phyloP scores from a whole-genome alignment of 2,113 vertebrate genomes.

The Zosterops borbonicus region DNA sequence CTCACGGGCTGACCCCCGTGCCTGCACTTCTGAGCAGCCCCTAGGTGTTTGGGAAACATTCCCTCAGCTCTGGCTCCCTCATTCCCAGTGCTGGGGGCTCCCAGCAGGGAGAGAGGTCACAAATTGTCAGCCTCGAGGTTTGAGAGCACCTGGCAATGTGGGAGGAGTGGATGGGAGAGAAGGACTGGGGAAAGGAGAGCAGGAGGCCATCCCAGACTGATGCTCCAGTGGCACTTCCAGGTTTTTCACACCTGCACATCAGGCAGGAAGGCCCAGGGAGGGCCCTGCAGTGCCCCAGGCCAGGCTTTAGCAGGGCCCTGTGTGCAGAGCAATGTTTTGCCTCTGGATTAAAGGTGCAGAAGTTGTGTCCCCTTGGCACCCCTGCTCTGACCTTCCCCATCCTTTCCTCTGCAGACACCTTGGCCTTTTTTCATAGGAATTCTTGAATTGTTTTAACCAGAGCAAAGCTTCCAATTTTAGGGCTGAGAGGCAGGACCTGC shows the following conservation, averaged over 20 bases:
- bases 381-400: background rate
- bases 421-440: background rate
- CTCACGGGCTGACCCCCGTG: background rate
- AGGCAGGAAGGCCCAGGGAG: background rate
- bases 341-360: background rate
- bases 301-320: background rate
- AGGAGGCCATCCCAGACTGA: background rate
- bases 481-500: background rate
- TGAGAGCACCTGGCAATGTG: background rate
- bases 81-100: background rate
- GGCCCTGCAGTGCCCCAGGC: background rate
- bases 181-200: background rate
- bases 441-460: background rate
- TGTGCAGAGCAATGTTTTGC: background rate
- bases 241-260: rapidly evolving
- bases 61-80: background rate
- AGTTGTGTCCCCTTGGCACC: rapidly evolving
- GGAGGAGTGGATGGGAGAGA: background rate
- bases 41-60: background rate
- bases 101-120: background rate
- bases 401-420: background rate
- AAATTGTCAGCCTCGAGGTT: background rate
- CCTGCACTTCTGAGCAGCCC: background rate
- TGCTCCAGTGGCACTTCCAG: background rate
- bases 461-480: background rate